Evolutionary conservation across 2,797 vertebrate genomes (phyloP).

Genomic region (Siniperca obscura): DNA sequence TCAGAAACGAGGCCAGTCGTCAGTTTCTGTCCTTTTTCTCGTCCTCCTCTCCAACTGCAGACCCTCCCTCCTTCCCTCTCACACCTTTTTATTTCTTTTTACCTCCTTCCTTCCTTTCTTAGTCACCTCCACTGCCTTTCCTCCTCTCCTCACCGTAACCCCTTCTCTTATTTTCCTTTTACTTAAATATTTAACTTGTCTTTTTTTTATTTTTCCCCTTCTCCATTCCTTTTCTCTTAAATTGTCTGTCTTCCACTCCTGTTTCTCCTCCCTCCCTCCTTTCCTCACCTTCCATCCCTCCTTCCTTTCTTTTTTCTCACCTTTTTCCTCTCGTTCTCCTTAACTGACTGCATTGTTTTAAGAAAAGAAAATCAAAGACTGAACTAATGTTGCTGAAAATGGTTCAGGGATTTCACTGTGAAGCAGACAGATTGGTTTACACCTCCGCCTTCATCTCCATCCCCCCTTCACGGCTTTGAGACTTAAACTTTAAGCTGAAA

Average conservation of each 20-base stretch:
- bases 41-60: not conserved
- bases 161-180: not conserved
- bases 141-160: not conserved
- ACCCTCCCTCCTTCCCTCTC: not conserved
- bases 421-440: not conserved
- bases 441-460: conserved; percentile 5
- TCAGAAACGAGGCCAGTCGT: conserved; percentile 58
- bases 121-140: not conserved
- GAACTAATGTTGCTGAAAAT: not conserved
- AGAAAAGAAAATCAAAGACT: not conserved
- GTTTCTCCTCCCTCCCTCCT: not conserved
- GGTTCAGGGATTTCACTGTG: conserved; percentile 8
- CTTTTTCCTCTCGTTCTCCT: not conserved
- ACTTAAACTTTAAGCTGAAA: conserved; percentile 36
- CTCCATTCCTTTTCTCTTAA: not conserved
- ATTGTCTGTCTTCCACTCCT: not conserved
- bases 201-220: no score
- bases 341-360: not conserved
- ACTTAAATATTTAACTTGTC: not conserved
- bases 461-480: not conserved
- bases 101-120: not conserved
- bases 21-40: conserved; percentile 7
- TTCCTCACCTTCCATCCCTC: not conserved
- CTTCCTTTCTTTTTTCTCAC: not conserved
- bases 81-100: not conserved